Conservation (phyloP, 2,113 vertebrate genomes). For the Fulmarus glacialis region DNA sequence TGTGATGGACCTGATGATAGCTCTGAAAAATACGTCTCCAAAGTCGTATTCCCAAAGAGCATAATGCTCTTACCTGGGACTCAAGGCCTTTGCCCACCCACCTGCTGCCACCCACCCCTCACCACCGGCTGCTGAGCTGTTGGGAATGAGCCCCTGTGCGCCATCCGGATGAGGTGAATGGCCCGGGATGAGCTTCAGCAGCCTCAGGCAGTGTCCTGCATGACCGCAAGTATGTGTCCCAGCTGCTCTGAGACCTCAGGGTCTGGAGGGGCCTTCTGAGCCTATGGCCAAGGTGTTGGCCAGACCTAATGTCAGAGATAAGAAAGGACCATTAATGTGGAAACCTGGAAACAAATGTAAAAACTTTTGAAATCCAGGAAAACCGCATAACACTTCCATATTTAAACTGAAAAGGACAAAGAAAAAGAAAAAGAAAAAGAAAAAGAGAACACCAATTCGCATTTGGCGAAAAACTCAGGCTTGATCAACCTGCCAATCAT, state of each 20-base stretch:
- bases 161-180: background rate
- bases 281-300: background rate
- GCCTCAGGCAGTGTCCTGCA: background rate
- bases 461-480: background rate
- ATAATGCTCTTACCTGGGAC: background rate
- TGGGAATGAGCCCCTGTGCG: background rate
- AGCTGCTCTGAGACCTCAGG: background rate
- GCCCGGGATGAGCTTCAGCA: background rate
- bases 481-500: background rate
- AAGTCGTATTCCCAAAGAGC: background rate
- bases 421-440: too few species aligned
- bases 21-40: background rate
- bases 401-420: background rate
- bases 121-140: background rate
- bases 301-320: background rate
- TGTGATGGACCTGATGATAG: background rate
- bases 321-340: background rate
- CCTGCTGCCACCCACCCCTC: background rate
- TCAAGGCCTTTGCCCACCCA: background rate
- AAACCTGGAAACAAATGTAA: background rate
- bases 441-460: background rate
- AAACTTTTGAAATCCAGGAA: background rate
- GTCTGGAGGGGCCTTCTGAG: background rate
- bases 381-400: background rate
- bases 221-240: rapidly evolving